A percentile compares a stretch with the other conserved stretches of the same genome.
phyloP scores from a whole-genome alignment of 1,140 invertebrate genomes.

The Thaumatotibia leucotreta region DNA sequence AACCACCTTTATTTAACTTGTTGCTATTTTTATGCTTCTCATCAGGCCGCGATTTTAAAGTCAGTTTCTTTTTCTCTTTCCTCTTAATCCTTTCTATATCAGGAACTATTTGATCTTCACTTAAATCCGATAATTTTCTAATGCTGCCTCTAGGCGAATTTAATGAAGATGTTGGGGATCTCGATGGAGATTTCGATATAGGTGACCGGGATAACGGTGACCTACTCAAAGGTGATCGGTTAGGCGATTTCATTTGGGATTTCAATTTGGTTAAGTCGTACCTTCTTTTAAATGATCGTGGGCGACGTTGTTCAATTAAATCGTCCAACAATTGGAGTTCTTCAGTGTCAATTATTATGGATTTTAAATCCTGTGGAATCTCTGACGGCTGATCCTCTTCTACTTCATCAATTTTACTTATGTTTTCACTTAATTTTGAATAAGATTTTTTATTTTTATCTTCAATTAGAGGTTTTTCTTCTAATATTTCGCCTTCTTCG shows the following conservation, averaged over 20 bases:
- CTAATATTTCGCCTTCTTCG: slow-evolving; percentile 80
- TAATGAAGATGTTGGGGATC: slow-evolving; percentile 71
- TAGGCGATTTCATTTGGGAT: slow-evolving; percentile 55
- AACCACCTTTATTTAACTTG: slow-evolving; percentile 68
- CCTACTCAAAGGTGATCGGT: slow-evolving; percentile 58
- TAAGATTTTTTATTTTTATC: slow-evolving; percentile 45
- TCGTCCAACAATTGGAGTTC: slow-evolving; percentile 75
- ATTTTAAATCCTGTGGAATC: slow-evolving; percentile 46
- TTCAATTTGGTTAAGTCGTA: slow-evolving; percentile 67
- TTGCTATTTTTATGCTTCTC: slow-evolving; percentile 59
- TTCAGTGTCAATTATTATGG: slow-evolving; percentile 77
- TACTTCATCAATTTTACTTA: slow-evolving; percentile 76
- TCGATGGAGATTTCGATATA: slow-evolving; percentile 71
- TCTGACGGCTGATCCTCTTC: slow-evolving; percentile 70
- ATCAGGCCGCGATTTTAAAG: slow-evolving; percentile 65
- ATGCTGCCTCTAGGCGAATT: slow-evolving; percentile 74
- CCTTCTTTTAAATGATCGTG: slow-evolving; percentile 71
- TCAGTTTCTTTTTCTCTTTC: slow-evolving; percentile 72
- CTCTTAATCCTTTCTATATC: slow-evolving; percentile 77
- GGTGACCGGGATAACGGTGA: slow-evolving; percentile 68
- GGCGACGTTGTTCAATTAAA: slow-evolving; percentile 69
- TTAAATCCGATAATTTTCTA: slow-evolving; percentile 71
- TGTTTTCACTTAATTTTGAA: slow-evolving; percentile 48
- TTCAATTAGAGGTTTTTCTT: slow-evolving; percentile 76
- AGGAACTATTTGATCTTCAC: slow-evolving; percentile 79